Conservation (phyloP, 2,888 invertebrate genomes). For the Drosophila neutralis region DNA sequence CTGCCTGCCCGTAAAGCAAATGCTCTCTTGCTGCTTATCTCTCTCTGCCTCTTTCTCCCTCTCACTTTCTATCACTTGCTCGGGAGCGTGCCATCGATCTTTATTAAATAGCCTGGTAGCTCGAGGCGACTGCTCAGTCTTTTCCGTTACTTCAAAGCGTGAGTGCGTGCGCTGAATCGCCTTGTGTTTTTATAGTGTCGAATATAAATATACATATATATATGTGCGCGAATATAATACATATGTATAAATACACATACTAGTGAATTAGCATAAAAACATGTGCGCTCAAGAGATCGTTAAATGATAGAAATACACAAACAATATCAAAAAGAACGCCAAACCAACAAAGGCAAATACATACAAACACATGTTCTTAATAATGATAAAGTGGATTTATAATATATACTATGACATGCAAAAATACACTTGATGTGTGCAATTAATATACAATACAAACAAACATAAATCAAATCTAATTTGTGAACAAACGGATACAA, state of each 20-base stretch:
- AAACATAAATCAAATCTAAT: conserved; percentile 13
- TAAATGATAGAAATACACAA: conserved; percentile 22
- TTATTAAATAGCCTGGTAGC: conserved; percentile 43
- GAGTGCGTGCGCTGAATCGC: conserved; percentile 37
- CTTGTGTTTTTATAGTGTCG: conserved; percentile 6
- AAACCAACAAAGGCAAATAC: conserved; percentile 22
- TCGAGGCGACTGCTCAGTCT: conserved; percentile 49
- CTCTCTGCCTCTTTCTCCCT: conserved; percentile 8
- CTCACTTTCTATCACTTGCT: neutral
- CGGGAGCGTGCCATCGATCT: conserved; percentile 40
- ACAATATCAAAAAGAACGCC: conserved; percentile 6
- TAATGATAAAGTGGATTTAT: conserved; percentile 40
- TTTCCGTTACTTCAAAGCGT: conserved; percentile 60
- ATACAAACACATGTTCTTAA: conserved; percentile 19
- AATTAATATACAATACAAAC: conserved; percentile 7
- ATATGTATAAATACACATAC: neutral
- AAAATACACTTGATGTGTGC: conserved; percentile 3
- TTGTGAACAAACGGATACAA: conserved; percentile 20
- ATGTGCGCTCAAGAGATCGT: conserved; percentile 42
- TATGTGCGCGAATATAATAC: neutral
- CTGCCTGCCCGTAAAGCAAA: neutral
- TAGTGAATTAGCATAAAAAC: conserved; percentile 30
- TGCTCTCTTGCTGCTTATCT: conserved; percentile 2
- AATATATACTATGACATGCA: conserved; percentile 13
- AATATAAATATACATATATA: conserved; percentile 19